These are phyloP conservation scores for Macrochelys suwanniensis DNA, from an alignment of 2,797 vertebrate genomes.

Conservation along the genomic window DNA sequence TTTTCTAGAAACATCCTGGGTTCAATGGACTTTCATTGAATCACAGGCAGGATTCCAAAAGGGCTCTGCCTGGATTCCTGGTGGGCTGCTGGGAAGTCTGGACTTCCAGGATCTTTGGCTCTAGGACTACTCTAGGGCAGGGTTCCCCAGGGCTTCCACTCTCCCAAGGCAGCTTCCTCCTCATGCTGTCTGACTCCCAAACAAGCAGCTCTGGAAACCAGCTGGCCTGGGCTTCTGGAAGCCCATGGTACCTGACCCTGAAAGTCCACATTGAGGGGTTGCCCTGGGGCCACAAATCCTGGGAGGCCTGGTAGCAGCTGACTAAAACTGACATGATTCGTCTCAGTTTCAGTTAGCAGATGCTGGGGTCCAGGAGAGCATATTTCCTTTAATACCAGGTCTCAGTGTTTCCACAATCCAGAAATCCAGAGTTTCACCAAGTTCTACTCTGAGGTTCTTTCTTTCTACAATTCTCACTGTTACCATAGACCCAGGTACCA, in stretches of 20 bases:
- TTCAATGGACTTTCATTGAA: neutral
- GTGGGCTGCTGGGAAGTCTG: neutral
- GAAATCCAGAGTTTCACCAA: neutral
- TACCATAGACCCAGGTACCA: fast-evolving
- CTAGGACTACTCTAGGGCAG: neutral
- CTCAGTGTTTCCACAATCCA: neutral
- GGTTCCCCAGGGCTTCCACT: neutral
- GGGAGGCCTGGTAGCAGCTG: neutral
- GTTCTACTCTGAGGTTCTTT: neutral
- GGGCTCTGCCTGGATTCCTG: neutral
- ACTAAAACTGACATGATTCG: neutral
- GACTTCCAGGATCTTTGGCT: neutral
- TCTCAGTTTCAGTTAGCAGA: neutral
- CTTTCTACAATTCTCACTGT: neutral
- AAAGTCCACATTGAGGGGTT: neutral
- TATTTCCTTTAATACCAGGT: neutral
- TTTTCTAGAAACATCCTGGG: neutral
- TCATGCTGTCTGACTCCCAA: neutral
- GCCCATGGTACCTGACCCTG: neutral
- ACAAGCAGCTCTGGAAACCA: neutral
- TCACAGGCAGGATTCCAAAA: neutral
- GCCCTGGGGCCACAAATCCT: neutral
- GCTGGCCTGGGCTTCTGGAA: neutral
- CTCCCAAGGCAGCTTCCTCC: neutral
- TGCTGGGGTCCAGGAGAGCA: neutral